phyloP scores from a whole-genome alignment of 2,113 vertebrate species.

The Malurus alboscapulatus region DNA sequence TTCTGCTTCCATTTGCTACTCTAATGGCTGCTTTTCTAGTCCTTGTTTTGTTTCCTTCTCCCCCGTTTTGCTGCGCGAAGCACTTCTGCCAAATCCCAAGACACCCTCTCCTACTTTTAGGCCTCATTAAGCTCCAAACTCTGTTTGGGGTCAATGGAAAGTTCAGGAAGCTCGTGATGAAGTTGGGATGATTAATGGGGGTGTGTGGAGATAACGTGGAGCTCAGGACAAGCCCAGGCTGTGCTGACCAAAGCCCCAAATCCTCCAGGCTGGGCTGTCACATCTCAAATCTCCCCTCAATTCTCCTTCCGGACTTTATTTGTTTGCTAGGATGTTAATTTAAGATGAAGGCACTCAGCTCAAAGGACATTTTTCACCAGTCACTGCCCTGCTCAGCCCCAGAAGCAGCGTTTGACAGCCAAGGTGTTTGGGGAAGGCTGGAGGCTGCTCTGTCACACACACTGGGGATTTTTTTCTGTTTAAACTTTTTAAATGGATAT shows the following conservation, averaged over 20 bases:
- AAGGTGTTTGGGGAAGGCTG: background rate
- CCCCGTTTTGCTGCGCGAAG: background rate
- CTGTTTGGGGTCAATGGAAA: background rate
- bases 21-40: background rate
- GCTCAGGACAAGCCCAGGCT: background rate
- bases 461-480: background rate
- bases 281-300: background rate
- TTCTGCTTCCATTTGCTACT: background rate
- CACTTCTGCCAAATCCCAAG: background rate
- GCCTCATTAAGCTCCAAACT: constrained; percentile 19
- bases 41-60: background rate
- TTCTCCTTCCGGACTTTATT: background rate
- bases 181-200: background rate
- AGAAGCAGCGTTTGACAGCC: background rate
- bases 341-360: rapidly evolving
- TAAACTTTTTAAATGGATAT: background rate
- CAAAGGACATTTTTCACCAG: background rate
- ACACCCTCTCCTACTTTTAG: background rate
- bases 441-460: background rate
- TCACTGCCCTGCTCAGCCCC: background rate
- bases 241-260: rapidly evolving
- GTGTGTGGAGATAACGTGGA: background rate
- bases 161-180: background rate
- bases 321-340: background rate
- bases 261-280: background rate